Base-by-base conservation (phyloP, 2,888 invertebrate species). In the Dexiosoma caninum region DNA sequence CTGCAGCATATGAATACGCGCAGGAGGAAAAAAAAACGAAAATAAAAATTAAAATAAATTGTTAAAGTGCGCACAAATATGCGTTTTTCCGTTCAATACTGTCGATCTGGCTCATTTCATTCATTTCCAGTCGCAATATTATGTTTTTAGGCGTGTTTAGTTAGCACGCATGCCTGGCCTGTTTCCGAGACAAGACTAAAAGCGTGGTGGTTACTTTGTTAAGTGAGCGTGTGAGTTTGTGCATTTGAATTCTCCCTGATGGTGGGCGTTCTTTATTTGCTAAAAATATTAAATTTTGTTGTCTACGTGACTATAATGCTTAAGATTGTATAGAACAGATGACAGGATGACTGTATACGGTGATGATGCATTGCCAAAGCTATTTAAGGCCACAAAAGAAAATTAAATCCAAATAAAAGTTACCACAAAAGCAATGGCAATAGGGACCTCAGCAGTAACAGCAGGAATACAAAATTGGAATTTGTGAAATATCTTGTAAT, bases 221-320 rank as follows among this genome's bases (percentile, higher is more conserved):
- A 49, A 51, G 40, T 49, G 19, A 35, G 64, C 64, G 23, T 46
- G 55, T 66, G 30, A 23, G 57, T 30, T n/a, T 66, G 66, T 57
- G 30, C 35, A 60, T 72, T 72, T 67, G 53, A 30, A 72, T 59
- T 67, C 42, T 57, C 35, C 71, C 49, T 55, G 67, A 44, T 77
- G 67, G 80, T 81, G 80, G 80, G 80, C 80, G 80, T 81, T 72
- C 49, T 72, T 72, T 81, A 81, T 81, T 81, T 81, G 80, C 77
- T 81, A 81, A 81, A 81, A 81, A 81, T 81, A 81, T 81, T 81
- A 81, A 81, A 81, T 81, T 76, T 81, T 81, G 71, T 72, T 72
- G 80, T 76, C 80, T 81, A 81, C 80, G 80, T 81, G 80, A 81
- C 80, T 72, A 81, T 77, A 81, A 81, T 81, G 77, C 62, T 62